Percentiles rank a stretch among this genome's conserved stretches.
Conservation (phyloP, 2,797 vertebrate species). For the Lithobates pipiens region DNA sequence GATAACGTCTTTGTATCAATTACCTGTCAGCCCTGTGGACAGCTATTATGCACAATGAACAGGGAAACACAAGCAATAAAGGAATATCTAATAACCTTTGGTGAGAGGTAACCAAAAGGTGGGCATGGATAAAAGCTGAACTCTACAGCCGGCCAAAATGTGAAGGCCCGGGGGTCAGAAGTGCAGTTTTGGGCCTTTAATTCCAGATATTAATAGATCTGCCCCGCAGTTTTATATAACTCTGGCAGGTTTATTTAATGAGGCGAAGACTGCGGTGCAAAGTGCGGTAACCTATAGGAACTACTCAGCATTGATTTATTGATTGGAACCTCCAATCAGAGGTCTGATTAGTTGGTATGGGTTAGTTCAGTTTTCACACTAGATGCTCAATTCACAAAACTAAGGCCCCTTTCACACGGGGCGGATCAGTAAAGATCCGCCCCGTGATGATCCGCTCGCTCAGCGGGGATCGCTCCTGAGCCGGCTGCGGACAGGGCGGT, state of each 20-base stretch:
- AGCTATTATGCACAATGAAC: constrained; percentile 42
- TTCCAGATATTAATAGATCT: background rate
- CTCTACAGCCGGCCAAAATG: background rate
- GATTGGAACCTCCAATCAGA: background rate
- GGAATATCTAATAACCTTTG: background rate
- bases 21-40: constrained; percentile 56
- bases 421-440: too few species aligned
- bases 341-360: background rate
- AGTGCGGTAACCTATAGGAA: background rate
- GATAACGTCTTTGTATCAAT: constrained; percentile 62
- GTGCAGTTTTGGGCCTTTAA: background rate
- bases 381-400: too few species aligned
- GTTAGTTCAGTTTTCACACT: background rate
- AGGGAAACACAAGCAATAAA: constrained; percentile 14
- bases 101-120: background rate
- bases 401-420: too few species aligned
- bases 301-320: background rate
- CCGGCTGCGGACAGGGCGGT: too few species aligned
- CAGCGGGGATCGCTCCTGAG: too few species aligned
- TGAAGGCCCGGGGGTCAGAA: constrained; percentile 7
- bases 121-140: constrained; percentile 11
- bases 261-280: too few species aligned
- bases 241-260: background rate
- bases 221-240: background rate
- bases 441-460: too few species aligned